Percentiles rank a stretch among this genome's conserved stretches.
Conservation (phyloP, 2,888 invertebrate species). For the Strigamia crassipes region DNA sequence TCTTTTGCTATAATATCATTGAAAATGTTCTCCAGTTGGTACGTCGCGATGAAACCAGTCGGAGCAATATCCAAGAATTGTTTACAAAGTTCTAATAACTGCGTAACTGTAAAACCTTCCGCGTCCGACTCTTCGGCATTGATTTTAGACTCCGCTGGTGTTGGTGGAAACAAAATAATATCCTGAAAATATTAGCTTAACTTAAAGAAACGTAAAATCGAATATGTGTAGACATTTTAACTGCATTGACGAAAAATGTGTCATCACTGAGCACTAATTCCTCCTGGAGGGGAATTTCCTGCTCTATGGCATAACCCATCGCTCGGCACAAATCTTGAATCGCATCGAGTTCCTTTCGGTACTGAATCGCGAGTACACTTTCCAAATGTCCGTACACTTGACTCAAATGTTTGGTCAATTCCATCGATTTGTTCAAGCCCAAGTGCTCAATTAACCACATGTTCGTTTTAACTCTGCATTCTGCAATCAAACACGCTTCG, state of each 20-base stretch:
- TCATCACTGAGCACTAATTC: neutral
- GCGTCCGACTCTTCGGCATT: neutral
- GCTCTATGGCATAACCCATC: constrained; percentile 36
- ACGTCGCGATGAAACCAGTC: neutral
- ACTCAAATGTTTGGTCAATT: neutral
- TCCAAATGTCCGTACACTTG: neutral
- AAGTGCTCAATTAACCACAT: neutral
- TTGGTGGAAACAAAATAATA: neutral
- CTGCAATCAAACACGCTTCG: neutral
- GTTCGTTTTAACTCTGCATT: constrained; percentile 7
- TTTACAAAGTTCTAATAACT: constrained; percentile 2
- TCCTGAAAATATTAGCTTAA: neutral
- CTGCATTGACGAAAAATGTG: neutral
- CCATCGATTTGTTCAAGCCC: neutral
- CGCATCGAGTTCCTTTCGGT: neutral
- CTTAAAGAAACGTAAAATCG: neutral
- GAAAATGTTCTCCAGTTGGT: neutral
- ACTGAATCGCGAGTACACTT: neutral
- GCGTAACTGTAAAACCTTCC: neutral
- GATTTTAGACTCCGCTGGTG: neutral
- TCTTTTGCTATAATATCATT: constrained; percentile 34
- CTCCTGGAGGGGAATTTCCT: constrained; percentile 1
- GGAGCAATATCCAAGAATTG: neutral
- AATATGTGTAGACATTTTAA: too few species aligned
- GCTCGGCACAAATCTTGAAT: constrained; percentile 5